phyloP scores from a whole-genome alignment of 2,888 invertebrate species.

The Chymomyza amoena region DNA sequence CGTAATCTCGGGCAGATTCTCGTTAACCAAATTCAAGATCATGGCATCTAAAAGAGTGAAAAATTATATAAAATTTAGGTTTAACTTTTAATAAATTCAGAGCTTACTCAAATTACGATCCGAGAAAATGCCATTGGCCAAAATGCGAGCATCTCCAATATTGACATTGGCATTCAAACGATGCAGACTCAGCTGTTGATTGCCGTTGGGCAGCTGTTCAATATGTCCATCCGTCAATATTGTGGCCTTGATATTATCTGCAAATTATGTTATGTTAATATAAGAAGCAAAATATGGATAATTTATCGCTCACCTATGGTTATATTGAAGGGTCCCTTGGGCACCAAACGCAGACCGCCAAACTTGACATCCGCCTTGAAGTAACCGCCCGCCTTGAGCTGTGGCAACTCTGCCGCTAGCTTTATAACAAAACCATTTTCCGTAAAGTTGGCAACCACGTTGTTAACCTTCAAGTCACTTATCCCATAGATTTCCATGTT shows the following conservation, averaged over 20 bases:
- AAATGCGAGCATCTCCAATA: constrained; percentile 68
- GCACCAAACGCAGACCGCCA: constrained; percentile 82
- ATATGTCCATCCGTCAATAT: constrained; percentile 73
- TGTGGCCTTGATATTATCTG: constrained; percentile 71
- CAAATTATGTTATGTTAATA: neutral
- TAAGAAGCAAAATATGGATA: neutral
- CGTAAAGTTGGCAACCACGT: constrained; percentile 81
- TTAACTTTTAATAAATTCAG: neutral
- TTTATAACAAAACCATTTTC: constrained; percentile 82
- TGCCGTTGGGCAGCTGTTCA: constrained; percentile 58
- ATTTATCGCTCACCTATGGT: constrained; percentile 81
- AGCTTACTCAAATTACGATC: constrained; percentile 75
- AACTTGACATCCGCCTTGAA: constrained; percentile 84
- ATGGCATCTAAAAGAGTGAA: constrained; percentile 62
- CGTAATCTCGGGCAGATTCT: constrained; percentile 81
- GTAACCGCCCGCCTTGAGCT: constrained; percentile 81
- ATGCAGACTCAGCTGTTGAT: constrained; percentile 63
- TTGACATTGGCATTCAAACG: constrained; percentile 73
- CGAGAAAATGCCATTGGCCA: constrained; percentile 76
- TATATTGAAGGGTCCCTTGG: constrained; percentile 82
- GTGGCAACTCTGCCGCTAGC: constrained; percentile 82
- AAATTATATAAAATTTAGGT: neutral
- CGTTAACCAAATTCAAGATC: constrained; percentile 80
- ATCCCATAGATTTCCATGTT: constrained; percentile 81
- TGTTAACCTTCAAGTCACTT: constrained; percentile 80